These are phyloP conservation scores for Phylloscopus whistleri DNA, from an alignment of 2,113 vertebrate species.

Conservation along the genomic window DNA sequence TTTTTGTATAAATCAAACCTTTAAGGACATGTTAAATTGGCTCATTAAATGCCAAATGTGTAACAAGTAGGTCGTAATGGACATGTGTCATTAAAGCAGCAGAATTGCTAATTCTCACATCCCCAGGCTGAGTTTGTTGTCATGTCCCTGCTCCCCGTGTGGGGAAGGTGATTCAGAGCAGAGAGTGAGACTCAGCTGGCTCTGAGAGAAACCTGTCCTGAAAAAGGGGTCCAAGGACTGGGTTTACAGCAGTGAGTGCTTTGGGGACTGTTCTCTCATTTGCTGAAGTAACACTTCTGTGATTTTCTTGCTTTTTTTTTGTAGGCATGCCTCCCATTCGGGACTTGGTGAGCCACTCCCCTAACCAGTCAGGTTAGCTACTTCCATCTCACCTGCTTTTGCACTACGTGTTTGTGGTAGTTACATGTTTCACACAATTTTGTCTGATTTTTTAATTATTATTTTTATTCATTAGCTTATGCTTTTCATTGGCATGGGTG, in stretches of 20 bases:
- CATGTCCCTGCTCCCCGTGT: background rate
- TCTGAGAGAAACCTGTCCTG: background rate
- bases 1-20: background rate
- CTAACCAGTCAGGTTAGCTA: constrained; percentile 90
- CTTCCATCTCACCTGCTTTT: constrained; percentile 46
- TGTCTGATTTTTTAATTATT: background rate
- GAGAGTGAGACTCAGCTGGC: background rate
- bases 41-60: background rate
- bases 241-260: background rate
- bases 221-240: background rate
- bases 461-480: background rate
- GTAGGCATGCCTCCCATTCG: constrained; percentile 95
- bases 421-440: background rate
- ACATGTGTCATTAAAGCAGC: background rate
- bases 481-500: background rate
- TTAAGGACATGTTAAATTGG: background rate
- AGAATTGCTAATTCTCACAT: background rate
- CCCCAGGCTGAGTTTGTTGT: background rate
- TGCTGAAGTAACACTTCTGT: constrained; percentile 28
- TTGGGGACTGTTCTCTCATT: background rate
- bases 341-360: constrained; percentile 96
- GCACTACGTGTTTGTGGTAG: background rate
- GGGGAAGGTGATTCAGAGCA: background rate
- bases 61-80: background rate
- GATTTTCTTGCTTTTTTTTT: constrained; percentile 65